Conservation (phyloP, 2,113 vertebrate genomes). For the Megaptera novaeangliae region DNA sequence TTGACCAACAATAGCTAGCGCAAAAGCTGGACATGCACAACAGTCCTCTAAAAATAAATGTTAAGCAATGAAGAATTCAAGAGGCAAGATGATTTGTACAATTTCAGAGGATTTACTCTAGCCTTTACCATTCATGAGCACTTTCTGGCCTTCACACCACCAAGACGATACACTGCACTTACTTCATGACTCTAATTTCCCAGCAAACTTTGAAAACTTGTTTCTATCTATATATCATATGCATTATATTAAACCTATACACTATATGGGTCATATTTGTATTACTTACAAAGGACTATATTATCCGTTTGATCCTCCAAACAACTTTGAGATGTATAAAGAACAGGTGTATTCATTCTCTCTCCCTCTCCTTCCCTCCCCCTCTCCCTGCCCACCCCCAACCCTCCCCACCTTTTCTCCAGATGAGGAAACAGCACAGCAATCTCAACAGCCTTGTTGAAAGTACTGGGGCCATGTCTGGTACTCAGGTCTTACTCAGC, state of each 20-base stretch:
- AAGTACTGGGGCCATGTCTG: neutral
- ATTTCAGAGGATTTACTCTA: neutral
- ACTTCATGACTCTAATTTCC: neutral
- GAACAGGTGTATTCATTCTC: neutral
- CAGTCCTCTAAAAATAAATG: neutral
- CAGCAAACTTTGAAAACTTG: neutral
- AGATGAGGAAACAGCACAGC: neutral
- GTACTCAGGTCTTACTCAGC: neutral
- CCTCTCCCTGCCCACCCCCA: neutral
- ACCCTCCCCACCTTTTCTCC: neutral
- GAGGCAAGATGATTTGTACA: neutral
- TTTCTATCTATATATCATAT: neutral
- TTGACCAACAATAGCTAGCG: neutral
- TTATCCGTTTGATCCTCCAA: neutral
- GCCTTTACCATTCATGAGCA: neutral
- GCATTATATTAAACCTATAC: neutral
- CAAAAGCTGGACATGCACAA: neutral
- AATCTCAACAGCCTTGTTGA: too few relatives aligned
- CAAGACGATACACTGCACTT: neutral
- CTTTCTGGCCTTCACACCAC: neutral
- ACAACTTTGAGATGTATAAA: neutral
- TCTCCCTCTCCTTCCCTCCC: neutral
- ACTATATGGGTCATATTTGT: neutral
- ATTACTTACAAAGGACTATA: neutral
- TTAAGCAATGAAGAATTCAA: neutral